Evolutionary conservation across 2,797 vertebrate species (phyloP).

Genomic region (Sebastiscus albofasciatus): DNA sequence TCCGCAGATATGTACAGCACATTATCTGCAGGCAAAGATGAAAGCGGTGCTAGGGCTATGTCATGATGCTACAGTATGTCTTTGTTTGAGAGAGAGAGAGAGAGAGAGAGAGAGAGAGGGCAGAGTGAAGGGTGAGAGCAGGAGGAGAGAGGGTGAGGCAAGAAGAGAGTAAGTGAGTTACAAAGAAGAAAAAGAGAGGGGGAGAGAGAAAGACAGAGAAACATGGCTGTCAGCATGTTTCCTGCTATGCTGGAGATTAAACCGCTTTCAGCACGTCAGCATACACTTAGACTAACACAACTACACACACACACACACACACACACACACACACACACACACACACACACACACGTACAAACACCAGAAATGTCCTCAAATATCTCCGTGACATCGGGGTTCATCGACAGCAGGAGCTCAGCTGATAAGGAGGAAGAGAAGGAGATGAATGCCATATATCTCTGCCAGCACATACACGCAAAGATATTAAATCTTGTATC

Average conservation of each 20-base stretch:
- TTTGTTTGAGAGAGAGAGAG: background rate
- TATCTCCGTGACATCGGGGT: slow-evolving; percentile 58
- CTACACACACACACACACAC: too few species aligned
- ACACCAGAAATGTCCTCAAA: slow-evolving; percentile 21
- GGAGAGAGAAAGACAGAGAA: background rate
- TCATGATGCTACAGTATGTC: background rate
- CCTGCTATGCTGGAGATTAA: slow-evolving; percentile 57
- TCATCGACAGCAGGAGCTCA: slow-evolving; percentile 42
- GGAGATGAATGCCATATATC: slow-evolving; percentile 16
- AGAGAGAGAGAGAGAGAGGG: too few species aligned
- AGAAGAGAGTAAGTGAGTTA: background rate
- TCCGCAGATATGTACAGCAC: background rate
- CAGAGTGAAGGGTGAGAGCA: background rate
- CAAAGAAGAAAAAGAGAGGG: background rate
- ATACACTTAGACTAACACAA: slow-evolving; percentile 52
- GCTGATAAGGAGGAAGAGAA: slow-evolving; percentile 44
- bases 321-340: background rate
- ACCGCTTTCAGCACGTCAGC: slow-evolving; percentile 62
- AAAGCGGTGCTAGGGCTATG: background rate
- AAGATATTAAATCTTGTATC: background rate
- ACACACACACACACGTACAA: slow-evolving; percentile 2
- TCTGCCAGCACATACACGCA: background rate
- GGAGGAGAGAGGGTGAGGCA: background rate
- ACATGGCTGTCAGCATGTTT: slow-evolving; percentile 68
- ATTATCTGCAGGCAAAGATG: background rate